A percentile compares a stretch with the other conserved stretches of the same genome.
phyloP scores from a whole-genome alignment of 2,113 vertebrate genomes.

The Bos taurus region ARS-UCD2.0 NC_037352.1:5785501-5786000 shows the following conservation, averaged over 20 bases:
- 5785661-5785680: constrained; percentile 32
- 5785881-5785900: background rate
- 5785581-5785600: constrained; percentile 9
- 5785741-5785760: constrained; percentile 6
- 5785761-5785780: background rate
- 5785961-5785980: background rate
- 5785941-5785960: background rate
- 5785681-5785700: constrained; percentile 25
- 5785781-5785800: background rate
- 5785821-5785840: background rate
- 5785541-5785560: constrained; percentile 34
- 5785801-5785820: background rate
- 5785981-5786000: background rate
- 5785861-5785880: background rate
- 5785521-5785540: constrained; percentile 43
- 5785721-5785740: background rate
- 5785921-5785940: background rate
- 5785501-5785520: constrained; percentile 43
- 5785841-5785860: background rate
- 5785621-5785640: constrained; percentile 54
- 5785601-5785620: background rate
- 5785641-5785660: constrained; percentile 44
- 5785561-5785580: constrained; percentile 36
- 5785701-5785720: constrained; percentile 15
- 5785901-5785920: background rate